Conservation (phyloP, 2,888 invertebrate genomes). For the Colletes collaris region DNA sequence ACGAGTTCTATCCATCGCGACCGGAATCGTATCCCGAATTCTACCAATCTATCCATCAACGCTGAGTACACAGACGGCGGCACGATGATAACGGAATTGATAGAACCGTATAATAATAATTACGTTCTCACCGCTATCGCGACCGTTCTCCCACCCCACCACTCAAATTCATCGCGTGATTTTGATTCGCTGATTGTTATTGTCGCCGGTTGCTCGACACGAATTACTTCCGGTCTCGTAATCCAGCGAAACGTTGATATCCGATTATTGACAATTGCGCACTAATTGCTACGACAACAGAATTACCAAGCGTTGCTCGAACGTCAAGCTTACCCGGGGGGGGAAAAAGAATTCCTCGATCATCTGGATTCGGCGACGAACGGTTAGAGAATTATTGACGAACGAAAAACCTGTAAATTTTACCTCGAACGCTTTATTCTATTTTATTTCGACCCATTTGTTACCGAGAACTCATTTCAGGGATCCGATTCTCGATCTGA, state of each 20-base stretch:
- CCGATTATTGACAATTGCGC: constrained; percentile 45
- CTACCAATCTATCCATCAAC: constrained; percentile 42
- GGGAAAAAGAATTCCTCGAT: no score
- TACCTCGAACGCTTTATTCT: no score
- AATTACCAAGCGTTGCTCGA: constrained; percentile 1
- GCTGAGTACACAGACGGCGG: constrained; percentile 44
- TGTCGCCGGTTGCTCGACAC: constrained; percentile 23
- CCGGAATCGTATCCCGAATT: constrained; percentile 52
- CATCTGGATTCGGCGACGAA: no score
- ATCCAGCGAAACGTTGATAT: constrained; percentile 48
- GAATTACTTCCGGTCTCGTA: constrained; percentile 46
- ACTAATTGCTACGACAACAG: constrained; percentile 44
- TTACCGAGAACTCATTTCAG: no score
- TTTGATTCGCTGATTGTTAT: constrained; percentile 52
- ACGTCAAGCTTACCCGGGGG: no score
- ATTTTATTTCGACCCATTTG: no score
- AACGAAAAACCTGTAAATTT: no score
- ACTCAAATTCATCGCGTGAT: constrained; percentile 28
- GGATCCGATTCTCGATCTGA: no score
- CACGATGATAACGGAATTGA: constrained; percentile 56
- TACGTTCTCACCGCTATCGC: constrained; percentile 31
- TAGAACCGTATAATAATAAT: constrained; percentile 68
- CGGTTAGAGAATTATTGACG: no score
- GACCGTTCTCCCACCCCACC: background rate
- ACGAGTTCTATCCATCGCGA: constrained; percentile 31